A percentile compares a stretch with the other conserved stretches of the same genome.
These are phyloP conservation scores for Parauchenoglanis ngamensis DNA, from an alignment of 2,797 vertebrate genomes.

Conservation along the genomic window DNA sequence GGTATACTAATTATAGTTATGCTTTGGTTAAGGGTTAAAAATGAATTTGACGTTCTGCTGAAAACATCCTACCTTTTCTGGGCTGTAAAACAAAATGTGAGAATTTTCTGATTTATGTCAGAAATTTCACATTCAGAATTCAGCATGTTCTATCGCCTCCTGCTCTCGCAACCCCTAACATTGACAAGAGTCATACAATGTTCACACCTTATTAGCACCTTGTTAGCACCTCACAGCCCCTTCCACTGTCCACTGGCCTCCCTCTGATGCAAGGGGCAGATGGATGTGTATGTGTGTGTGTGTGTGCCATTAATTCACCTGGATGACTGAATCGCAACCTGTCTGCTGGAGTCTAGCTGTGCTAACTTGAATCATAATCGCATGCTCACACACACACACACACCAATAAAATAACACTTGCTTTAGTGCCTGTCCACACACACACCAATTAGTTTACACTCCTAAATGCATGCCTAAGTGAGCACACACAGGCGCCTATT, in stretches of 20 bases:
- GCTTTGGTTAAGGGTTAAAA: background rate
- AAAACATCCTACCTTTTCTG: background rate
- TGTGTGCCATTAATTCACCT: slow-evolving; percentile 68
- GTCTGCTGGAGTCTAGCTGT: slow-evolving; percentile 65
- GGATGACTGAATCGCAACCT: slow-evolving; percentile 78
- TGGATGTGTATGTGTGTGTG: slow-evolving; percentile 53
- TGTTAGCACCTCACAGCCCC: slow-evolving; percentile 57
- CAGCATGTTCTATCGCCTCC: slow-evolving; percentile 30
- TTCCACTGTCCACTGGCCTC: slow-evolving; percentile 39
- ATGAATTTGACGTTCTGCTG: background rate
- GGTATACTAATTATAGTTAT: background rate
- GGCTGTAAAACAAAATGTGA: background rate
- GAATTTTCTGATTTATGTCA: slow-evolving; percentile 28
- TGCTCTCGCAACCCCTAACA: slow-evolving; percentile 1
- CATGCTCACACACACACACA: background rate
- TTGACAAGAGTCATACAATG: slow-evolving; percentile 29
- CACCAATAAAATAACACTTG: background rate
- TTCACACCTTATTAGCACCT: slow-evolving; percentile 64
- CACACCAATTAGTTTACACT: slow-evolving; percentile 16
- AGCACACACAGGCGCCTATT: slow-evolving; percentile 9
- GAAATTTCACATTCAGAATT: slow-evolving; percentile 25
- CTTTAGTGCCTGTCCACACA: background rate
- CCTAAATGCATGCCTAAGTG: background rate
- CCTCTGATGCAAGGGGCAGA: slow-evolving; percentile 46
- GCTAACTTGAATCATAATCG: background rate